phyloP scores from a whole-genome alignment of 2,797 vertebrate genomes.

The Malurus leucopterus region DNA sequence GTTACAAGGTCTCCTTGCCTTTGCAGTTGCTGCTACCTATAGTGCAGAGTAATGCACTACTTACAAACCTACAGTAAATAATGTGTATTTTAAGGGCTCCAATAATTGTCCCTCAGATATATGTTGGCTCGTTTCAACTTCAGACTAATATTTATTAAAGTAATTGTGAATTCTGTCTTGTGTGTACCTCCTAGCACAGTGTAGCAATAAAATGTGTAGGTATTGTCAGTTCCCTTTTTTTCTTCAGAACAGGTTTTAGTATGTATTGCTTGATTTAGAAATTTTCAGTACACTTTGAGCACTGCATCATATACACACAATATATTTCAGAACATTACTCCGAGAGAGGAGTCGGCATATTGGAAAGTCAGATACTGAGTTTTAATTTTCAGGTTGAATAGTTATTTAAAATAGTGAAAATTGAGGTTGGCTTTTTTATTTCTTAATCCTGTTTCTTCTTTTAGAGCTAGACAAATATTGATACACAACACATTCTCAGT shows the following conservation, averaged over 20 bases:
- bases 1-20: background rate
- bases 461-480: constrained; percentile 57
- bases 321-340: constrained; percentile 55
- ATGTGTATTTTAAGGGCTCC: background rate
- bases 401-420: constrained; percentile 68
- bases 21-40: background rate
- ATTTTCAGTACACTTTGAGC: constrained; percentile 42
- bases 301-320: background rate
- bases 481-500: constrained; percentile 43
- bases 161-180: constrained; percentile 23
- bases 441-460: constrained; percentile 64
- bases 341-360: constrained; percentile 44
- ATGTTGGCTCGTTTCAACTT: background rate
- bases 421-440: constrained; percentile 62
- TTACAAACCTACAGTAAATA: constrained; percentile 13
- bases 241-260: background rate
- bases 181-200: background rate
- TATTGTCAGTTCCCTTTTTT: constrained; percentile 14
- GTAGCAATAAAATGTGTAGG: constrained; percentile 1
- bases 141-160: constrained; percentile 34
- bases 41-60: background rate
- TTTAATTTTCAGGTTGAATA: constrained; percentile 71
- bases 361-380: constrained; percentile 58
- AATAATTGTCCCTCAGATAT: constrained; percentile 20
- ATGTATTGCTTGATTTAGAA: constrained; percentile 46